Evolutionary conservation across 30 jellyfish, hydroid and myxozoan genomes (phyloP).

Genomic region (Catostylus mosaicus): DNA sequence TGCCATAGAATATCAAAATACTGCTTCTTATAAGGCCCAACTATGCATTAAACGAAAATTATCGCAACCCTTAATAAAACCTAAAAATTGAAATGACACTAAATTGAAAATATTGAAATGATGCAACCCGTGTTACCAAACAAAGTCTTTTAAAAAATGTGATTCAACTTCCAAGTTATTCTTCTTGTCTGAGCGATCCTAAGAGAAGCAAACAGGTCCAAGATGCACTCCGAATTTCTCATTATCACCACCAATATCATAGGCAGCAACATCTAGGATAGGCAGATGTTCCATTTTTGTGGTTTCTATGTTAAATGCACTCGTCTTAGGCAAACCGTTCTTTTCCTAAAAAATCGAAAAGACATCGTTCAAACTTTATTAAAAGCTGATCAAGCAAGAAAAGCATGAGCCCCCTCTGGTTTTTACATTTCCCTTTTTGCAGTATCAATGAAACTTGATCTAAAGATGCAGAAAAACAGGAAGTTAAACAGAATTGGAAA

Average conservation of each 20-base stretch:
- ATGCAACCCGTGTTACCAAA: conserved; percentile 13
- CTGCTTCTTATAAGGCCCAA: conserved; percentile 22
- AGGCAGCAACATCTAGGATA: conserved; percentile 74
- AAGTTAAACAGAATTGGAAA: no score
- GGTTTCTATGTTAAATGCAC: conserved; percentile 44
- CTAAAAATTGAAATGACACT: conserved; percentile 38
- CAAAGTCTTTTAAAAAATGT: not conserved
- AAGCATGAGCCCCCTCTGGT: no score
- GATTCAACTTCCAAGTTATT: not conserved
- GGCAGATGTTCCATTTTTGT: conserved; percentile 59
- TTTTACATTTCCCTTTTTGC: no score
- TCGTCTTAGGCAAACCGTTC: conserved; percentile 46
- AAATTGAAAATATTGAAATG: conserved; percentile 22
- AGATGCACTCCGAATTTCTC: conserved; percentile 73
- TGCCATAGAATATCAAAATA: not conserved
- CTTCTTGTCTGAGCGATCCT: not conserved
- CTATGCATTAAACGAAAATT: conserved; percentile 15
- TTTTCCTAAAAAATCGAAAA: conserved; percentile 23
- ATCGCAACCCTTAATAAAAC: conserved; percentile 20
- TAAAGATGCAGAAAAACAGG: no score
- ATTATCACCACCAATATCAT: conserved; percentile 59
- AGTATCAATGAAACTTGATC: no score
- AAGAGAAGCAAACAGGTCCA: conserved; percentile 91
- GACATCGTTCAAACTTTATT: not conserved
- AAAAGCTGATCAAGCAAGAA: no score